Base-by-base conservation (phyloP, 2,113 vertebrate species). In the Paradisaea rubra region DNA sequence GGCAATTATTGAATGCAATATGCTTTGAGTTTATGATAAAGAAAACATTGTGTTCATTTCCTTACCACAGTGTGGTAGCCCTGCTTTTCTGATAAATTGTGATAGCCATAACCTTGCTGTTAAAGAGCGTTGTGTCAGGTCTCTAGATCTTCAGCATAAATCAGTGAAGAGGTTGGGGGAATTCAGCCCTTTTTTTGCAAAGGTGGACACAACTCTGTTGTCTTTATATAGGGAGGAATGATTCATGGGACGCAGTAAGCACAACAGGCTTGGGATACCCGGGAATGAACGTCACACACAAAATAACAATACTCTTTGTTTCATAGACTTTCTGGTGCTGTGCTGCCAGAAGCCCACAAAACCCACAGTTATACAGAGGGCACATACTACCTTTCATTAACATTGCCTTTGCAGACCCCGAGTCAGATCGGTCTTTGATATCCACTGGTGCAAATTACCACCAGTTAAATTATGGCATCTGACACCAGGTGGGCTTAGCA, bases 1-100 rank as follows among this genome's bases (percentile, higher is more conserved):
- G 82, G 79, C 65, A 79, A 79, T 86, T 94, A 90, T 49, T 91
- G 72, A 80, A 66, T 53, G 44, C 60, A 84, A 50, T 85, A 42
- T 57, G 45, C 71, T 85, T 94, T 82, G 73, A 87, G 57, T 91
- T 94, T 86, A 73, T 49, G 66, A 59, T 81, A 93, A 93, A 83
- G 64, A 86, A 93, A 91, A 52, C 16, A 23, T 30, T 76, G 66
- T 44, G 61, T 69, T 93, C 64, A 70, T 88, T 95, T 90, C 60
- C 69, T 73, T 82, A 56, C 60, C 82, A 37, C n/a, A 22, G 54
- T 19, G 37, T 73, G 56, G 53, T 94, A 93, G 45, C 13, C 52
- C 72, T 66, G 72, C 64, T 60, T 91, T 83, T 77, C 85, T 79
- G 88, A 88, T 86, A 35, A 71, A 83, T 6, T 2, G 0, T 70